phyloP scores from a whole-genome alignment of 35 echinoderm and acorn worm species.

The Nesometra sesokonis region DNA sequence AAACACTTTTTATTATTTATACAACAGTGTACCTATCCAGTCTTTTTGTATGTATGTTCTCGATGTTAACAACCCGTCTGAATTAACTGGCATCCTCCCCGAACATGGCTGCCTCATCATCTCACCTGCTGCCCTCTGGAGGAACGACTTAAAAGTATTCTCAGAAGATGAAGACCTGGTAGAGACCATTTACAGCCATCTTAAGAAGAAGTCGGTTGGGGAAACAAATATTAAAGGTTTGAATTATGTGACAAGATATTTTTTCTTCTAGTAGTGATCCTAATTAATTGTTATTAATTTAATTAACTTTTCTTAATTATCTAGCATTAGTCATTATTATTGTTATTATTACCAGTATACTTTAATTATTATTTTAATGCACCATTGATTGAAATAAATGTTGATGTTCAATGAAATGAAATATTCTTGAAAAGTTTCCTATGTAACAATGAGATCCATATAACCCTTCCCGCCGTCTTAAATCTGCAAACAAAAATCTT shows the following conservation, averaged over 20 bases:
- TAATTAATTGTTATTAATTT: neutral
- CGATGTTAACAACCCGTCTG: conserved; percentile 9
- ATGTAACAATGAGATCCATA: too few relatives aligned
- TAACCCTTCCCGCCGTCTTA: too few relatives aligned
- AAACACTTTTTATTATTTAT: conserved; percentile 5
- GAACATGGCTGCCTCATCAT: conserved; percentile 77
- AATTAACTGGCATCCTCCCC: conserved; percentile 39
- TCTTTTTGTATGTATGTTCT: conserved; percentile 72
- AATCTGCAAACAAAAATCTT: too few relatives aligned
- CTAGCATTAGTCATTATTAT: too few relatives aligned
- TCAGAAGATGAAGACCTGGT: conserved; percentile 62
- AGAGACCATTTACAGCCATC: conserved; percentile 42
- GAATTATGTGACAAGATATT: neutral
- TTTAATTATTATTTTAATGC: neutral
- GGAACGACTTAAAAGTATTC: conserved; percentile 34
- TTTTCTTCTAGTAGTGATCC: too few relatives aligned
- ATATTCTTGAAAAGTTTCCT: too few relatives aligned
- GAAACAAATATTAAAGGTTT: conserved; percentile 29
- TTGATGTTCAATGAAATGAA: conserved; percentile 2
- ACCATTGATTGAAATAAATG: neutral
- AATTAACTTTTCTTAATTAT: too few relatives aligned
- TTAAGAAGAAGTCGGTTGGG: neutral
- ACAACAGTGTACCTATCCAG: conserved; percentile 34
- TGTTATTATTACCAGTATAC: neutral
- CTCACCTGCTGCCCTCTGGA: conserved; percentile 82